Base-by-base conservation (phyloP, 1,140 invertebrate species). In the Solen grandis region DNA sequence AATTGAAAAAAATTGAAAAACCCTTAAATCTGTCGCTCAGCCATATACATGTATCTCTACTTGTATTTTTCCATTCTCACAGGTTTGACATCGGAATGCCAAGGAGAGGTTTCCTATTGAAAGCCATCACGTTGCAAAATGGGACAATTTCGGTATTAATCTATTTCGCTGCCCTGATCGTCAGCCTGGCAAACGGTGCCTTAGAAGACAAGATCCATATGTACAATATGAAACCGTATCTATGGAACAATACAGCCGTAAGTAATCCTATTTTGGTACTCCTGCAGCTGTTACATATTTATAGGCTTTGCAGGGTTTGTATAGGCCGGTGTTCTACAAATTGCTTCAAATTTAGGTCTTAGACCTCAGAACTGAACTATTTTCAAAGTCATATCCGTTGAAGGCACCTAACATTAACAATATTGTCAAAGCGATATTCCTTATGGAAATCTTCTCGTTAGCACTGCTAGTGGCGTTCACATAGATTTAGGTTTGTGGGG, bases 151-250 rank as follows among this genome's bases (percentile, higher is more conserved):
- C 77, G 19, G 77, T 80, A n/a, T 13, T 80, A 14, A 35, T 80
- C 33, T 80, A 80, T 36, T 72, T 80, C 54, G 77, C 68, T 38
- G 77, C 77, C 1, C 36, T 80, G 0, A 52, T 80, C 19, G 25
- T 80, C 13, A 80, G 77, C 27, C 57, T 80, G 10, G 38, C 57
- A 27, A 72, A 70, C 36, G 66, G 41, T 25, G 66, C 66, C 38
- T 29, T 80, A 52, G 77, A 80, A 63, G 77, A 80, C 46, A 62
- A 62, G 38, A 62, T 80, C 3, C 57, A 80, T 38, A 27, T 80
- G 36, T 72, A 63, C 33, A 59, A 80, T 2, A 8, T 65, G 10
- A 38, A 60, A 41, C 50, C 73, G 25, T 10, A 19, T 8, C 73
- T 76, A 1, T 76, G 73, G 73, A 66, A 76, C 50, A 65, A 76